A percentile compares a stretch with the other conserved stretches of the same genome.
Conservation (phyloP, 2,113 vertebrate species). For the Chinchilla lanigera region DNA sequence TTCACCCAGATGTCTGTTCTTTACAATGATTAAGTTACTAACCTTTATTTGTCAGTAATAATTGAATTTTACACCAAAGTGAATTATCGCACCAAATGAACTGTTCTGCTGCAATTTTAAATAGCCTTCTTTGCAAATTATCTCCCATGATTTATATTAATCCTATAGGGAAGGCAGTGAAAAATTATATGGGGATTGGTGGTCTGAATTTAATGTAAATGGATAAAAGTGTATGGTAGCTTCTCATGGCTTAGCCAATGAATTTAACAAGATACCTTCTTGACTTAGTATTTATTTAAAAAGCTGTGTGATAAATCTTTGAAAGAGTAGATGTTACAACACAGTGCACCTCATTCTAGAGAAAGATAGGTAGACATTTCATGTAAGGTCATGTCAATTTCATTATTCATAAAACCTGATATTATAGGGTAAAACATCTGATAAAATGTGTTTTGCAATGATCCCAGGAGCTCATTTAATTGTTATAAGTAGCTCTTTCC, state of each 20-base stretch:
- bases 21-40: slow-evolving; percentile 80
- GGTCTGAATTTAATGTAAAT: slow-evolving; percentile 68
- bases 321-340: slow-evolving; percentile 27
- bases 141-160: slow-evolving; percentile 78
- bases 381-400: neutral
- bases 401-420: neutral
- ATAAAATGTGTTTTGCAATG: neutral
- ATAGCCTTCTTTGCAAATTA: slow-evolving; percentile 74
- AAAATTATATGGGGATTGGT: slow-evolving; percentile 56
- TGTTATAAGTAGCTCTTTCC: neutral
- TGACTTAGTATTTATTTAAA: slow-evolving; percentile 36
- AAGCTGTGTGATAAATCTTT: neutral
- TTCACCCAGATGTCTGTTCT: slow-evolving; percentile 74
- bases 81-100: slow-evolving; percentile 78
- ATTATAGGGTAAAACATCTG: neutral
- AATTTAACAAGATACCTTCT: slow-evolving; percentile 53
- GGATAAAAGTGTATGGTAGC: slow-evolving; percentile 62
- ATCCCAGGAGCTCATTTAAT: neutral
- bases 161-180: slow-evolving; percentile 66
- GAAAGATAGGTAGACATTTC: neutral
- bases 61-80: slow-evolving; percentile 82
- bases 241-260: slow-evolving; percentile 46
- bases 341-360: neutral
- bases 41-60: slow-evolving; percentile 82
- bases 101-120: slow-evolving; percentile 69